Percentiles rank a stretch among this genome's conserved stretches.
These are phyloP conservation scores for Mus pahari DNA, from an alignment of 2,113 vertebrate genomes.

Conservation along the genomic window DNA sequence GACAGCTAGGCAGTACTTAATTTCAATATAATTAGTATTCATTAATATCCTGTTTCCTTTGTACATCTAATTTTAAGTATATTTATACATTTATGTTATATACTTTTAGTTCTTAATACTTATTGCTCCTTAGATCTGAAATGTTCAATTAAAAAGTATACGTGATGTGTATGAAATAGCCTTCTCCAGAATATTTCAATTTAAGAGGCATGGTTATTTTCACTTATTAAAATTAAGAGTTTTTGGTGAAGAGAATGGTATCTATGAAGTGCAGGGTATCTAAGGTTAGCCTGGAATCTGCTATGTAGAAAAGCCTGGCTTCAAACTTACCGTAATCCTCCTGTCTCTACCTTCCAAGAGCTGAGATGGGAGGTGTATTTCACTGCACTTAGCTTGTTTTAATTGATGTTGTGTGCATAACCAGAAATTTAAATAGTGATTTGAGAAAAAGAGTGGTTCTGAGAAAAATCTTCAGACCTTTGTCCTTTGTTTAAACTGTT, in stretches of 20 bases:
- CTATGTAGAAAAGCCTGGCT: not conserved
- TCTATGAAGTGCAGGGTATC: no score
- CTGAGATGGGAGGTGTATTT: no score
- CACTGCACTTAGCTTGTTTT: not conserved
- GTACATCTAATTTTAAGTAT: not conserved
- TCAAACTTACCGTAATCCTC: not conserved
- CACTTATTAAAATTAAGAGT: not conserved
- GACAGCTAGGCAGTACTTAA: not conserved
- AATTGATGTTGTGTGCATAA: not conserved
- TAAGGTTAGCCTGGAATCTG: not conserved
- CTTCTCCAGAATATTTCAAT: not conserved
- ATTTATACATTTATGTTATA: not conserved
- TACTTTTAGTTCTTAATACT: not conserved
- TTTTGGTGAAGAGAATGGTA: not conserved
- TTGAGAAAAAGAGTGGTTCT: not conserved
- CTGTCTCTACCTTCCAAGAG: not conserved
- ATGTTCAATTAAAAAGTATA: not conserved
- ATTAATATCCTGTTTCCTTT: conserved; percentile 19
- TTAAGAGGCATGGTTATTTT: not conserved
- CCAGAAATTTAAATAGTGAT: conserved; percentile 10
- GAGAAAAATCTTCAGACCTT: not conserved
- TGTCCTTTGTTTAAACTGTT: not conserved
- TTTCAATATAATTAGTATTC: not conserved
- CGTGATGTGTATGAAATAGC: not conserved
- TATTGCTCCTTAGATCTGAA: not conserved